Evolutionary conservation across 2,797 vertebrate genomes (phyloP).

Genomic region (Trachurus trachurus): DNA sequence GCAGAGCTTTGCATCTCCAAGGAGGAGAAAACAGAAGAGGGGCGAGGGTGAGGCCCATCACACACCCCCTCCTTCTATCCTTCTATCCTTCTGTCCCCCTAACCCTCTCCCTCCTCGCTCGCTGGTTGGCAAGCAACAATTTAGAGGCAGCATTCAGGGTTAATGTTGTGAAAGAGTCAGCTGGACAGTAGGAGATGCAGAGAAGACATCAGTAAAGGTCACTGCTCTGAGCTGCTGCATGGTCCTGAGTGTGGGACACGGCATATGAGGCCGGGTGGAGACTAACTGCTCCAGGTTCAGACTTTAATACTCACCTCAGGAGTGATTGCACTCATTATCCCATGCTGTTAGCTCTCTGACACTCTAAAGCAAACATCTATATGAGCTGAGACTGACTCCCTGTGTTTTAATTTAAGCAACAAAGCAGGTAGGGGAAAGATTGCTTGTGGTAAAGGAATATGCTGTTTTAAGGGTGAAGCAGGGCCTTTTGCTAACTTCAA

Average conservation of each 20-base stretch:
- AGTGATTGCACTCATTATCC: no score
- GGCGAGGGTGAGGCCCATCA: neutral
- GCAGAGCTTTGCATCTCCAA: slow-evolving; percentile 46
- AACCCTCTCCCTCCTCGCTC: slow-evolving; percentile 20
- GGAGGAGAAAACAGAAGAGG: slow-evolving; percentile 42
- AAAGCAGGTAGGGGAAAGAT: no score
- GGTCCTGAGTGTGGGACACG: neutral
- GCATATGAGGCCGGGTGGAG: no score
- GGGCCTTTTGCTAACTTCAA: no score
- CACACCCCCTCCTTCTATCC: neutral
- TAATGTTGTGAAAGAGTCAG: slow-evolving; percentile 71
- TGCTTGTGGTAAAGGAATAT: no score
- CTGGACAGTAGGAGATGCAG: slow-evolving; percentile 35
- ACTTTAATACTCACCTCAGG: no score
- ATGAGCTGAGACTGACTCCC: no score
- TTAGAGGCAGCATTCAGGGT: slow-evolving; percentile 43
- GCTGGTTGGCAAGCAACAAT: slow-evolving; percentile 18
- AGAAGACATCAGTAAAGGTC: slow-evolving; percentile 64
- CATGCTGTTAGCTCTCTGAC: no score
- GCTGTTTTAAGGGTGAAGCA: no score
- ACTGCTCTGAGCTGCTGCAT: slow-evolving; percentile 38
- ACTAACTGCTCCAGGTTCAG: no score
- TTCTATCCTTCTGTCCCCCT: slow-evolving; percentile 11
- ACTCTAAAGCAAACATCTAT: no score
- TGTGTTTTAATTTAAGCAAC: no score